Evolutionary conservation across 2,888 invertebrate species (phyloP), one percentile per base, ranked within the genome.

Genomic region (Aleiodes leptofemur): DNA sequence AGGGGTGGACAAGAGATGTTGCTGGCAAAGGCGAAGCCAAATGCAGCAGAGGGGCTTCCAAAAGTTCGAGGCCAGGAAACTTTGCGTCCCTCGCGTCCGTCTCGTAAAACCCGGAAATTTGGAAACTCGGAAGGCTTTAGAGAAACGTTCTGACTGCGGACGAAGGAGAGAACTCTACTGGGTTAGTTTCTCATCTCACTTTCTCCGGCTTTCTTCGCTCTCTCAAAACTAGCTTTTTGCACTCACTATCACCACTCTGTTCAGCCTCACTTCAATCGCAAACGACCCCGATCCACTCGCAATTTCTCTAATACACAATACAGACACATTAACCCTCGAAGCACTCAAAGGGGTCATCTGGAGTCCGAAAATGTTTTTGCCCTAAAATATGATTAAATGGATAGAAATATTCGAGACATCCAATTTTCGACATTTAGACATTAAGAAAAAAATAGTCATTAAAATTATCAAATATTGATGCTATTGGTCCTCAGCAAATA

Each of bases 81-180:
- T 82, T 82, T 78, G 73, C 77, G 78, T 72, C 70, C 70, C 74
- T 74, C 69, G 43, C 48, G 38, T 71, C 59, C 55, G 51, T 57
- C 61, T 61, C 74, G 69, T 79, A 73, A 74, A 80, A 77, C 77
- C 78, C 83, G 86, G 85, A 86, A 86, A 85, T 86, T 86, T 86
- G 86, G 86, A 85, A 86, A 86, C 86, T 85, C 14, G 53, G 66
- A 11, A 51, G 23, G 69, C 56, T 76, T 50, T 31, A 48, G 48
- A 34, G 13, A 43, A 43, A 9, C 43, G 43, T 43, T 43, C 43
- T 43, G 43, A 43, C 7, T 43, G 43, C 48, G 13, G 68, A 9
- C 48, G 16, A 56, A 59, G 66, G 50, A 9, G 56, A 61, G 50
- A 68, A 34, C 69, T 9, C 69, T 9, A 51, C 51, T 38, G 38